phyloP scores from a whole-genome alignment of 2,797 vertebrate genomes.

The Sebastes goodei region DNA sequence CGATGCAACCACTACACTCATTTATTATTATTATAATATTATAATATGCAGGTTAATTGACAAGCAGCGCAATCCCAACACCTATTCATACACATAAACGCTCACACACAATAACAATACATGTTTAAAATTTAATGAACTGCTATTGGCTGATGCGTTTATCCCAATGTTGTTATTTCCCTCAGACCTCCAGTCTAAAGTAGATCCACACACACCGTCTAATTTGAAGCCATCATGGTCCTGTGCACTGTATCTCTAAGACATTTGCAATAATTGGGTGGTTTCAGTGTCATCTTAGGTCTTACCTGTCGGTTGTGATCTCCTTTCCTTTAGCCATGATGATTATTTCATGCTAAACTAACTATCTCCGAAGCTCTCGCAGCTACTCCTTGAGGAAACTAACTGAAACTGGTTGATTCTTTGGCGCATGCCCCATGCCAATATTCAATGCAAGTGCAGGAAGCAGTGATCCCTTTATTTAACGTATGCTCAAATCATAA shows the following conservation, averaged over 20 bases:
- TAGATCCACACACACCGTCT: not conserved
- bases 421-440: no score
- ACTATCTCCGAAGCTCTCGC: not conserved
- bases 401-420: not conserved
- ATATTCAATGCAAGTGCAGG: no score
- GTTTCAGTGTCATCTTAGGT: not conserved
- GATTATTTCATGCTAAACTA: not conserved
- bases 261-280: not conserved
- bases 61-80: not conserved
- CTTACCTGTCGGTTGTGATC: not conserved
- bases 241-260: not conserved
- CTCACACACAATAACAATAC: no score
- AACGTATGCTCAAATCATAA: no score
- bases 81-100: not conserved
- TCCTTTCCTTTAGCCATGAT: not conserved
- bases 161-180: not conserved
- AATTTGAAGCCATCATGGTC: not conserved
- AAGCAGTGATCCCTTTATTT: no score
- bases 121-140: not conserved
- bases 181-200: not conserved
- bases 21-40: not conserved
- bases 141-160: not conserved
- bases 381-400: not conserved
- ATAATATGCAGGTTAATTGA: not conserved
- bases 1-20: not conserved